Percentiles rank a stretch among this genome's conserved stretches.
Evolutionary conservation across 2,113 vertebrate species (phyloP).

Genomic region (Callopanchax toddi): DNA sequence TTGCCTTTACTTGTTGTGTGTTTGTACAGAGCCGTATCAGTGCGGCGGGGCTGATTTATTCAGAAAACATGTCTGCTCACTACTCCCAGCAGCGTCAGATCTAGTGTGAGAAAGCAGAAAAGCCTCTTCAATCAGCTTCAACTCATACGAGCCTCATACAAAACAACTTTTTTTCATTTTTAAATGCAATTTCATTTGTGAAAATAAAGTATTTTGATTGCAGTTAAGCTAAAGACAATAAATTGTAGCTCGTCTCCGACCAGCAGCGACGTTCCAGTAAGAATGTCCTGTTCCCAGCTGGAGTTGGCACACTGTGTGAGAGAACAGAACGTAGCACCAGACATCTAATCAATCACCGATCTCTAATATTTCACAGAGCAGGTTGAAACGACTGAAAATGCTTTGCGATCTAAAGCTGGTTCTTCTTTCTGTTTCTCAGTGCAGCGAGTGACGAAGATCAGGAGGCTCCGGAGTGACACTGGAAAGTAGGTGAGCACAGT

Average conservation of each 20-base stretch:
- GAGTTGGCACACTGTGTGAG: conserved; percentile 24
- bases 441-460: conserved; percentile 1
- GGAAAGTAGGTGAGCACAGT: conserved; percentile 35
- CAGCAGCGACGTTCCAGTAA: conserved; percentile 24
- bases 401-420: conserved; percentile 7
- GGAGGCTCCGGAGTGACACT: not conserved
- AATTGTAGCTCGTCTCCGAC: not conserved
- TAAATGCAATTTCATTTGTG: too few relatives aligned
- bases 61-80: not conserved
- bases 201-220: too few relatives aligned
- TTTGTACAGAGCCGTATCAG: too few relatives aligned
- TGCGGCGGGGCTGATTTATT: not conserved
- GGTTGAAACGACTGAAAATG: not conserved
- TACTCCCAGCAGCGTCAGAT: not conserved
- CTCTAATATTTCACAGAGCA: conserved; percentile 15
- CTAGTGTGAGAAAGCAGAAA: too few relatives aligned
- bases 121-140: too few relatives aligned
- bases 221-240: too few relatives aligned
- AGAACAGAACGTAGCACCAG: not conserved
- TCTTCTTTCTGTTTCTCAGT: not conserved
- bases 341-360: conserved; percentile 33
- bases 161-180: too few relatives aligned
- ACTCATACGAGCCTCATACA: too few relatives aligned
- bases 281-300: conserved; percentile 39
- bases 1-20: not conserved